Evolutionary conservation across 2,113 vertebrate species (phyloP).

Genomic region (Mus musculus): DNA sequence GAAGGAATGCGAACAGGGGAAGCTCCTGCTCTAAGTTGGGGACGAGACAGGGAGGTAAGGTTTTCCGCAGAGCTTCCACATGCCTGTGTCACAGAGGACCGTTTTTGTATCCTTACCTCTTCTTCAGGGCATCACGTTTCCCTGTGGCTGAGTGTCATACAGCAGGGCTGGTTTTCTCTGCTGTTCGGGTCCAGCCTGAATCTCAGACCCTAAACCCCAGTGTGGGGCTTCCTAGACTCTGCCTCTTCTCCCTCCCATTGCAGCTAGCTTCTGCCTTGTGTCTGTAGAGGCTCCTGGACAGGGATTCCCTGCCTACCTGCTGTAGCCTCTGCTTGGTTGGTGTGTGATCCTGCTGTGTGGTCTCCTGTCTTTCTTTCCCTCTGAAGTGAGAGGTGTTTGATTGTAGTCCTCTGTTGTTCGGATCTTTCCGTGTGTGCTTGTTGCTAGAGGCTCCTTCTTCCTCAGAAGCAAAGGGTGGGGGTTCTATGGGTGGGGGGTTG

Average conservation of each 20-base stretch:
- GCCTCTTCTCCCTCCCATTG: neutral
- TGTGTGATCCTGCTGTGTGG: neutral
- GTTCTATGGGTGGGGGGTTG: neutral
- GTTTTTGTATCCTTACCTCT: neutral
- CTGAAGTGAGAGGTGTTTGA: neutral
- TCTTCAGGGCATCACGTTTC: too few species aligned
- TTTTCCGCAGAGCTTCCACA: neutral
- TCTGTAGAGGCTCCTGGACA: neutral
- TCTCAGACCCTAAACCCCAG: neutral
- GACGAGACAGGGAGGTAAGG: neutral
- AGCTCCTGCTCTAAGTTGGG: neutral
- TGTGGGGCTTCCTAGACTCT: neutral
- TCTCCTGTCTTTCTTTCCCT: neutral
- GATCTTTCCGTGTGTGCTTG: neutral
- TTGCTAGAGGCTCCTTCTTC: neutral
- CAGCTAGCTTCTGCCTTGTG: neutral
- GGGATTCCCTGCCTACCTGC: too few species aligned
- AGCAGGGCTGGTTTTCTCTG: neutral
- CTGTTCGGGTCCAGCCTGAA: neutral
- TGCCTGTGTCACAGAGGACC: neutral
- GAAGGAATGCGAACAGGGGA: too few species aligned
- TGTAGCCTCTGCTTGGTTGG: neutral
- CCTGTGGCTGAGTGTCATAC: neutral
- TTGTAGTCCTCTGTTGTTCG: too few species aligned
- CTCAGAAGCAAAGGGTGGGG: neutral